These are phyloP conservation scores for Mnemiopsis leidyi DNA, from an alignment of 37 sponge, comb jelly and placozoan species.

Conservation along the genomic window DNA sequence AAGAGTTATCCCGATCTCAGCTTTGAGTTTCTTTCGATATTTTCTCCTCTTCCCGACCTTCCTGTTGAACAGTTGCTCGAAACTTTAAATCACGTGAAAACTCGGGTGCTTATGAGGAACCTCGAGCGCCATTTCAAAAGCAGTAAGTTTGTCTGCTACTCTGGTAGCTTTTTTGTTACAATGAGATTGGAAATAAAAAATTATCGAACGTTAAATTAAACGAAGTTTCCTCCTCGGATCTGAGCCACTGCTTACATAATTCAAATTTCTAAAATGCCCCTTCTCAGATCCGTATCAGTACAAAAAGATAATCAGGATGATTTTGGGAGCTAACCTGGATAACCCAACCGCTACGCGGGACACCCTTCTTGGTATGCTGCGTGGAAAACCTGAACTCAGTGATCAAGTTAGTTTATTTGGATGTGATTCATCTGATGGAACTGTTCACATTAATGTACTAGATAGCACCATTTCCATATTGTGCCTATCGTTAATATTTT, in stretches of 20 bases:
- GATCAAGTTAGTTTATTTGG: neutral
- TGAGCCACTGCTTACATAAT: no score
- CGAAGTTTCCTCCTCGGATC: no score
- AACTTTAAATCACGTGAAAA: constrained; percentile 33
- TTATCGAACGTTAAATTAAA: no score
- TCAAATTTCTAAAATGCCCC: no score
- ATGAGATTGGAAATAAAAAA: no score
- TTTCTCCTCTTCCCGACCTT: constrained; percentile 41
- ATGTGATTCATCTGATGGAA: no score
- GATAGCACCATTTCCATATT: no score
- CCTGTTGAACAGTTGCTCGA: constrained; percentile 32
- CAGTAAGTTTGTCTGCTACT: neutral
- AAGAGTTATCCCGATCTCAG: constrained; percentile 27
- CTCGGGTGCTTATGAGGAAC: constrained; percentile 11
- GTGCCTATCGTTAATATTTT: neutral
- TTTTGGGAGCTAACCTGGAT: neutral
- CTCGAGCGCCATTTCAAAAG: constrained; percentile 52
- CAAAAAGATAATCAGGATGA: constrained; percentile 1
- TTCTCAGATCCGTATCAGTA: constrained; percentile 30
- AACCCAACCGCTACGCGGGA: constrained; percentile 11
- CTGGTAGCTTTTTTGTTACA: no score
- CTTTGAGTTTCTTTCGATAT: constrained; percentile 50
- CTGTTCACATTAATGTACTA: no score
- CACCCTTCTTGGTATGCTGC: neutral
- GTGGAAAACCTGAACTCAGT: constrained; percentile 58